Percentiles rank a stretch among this genome's conserved stretches.
Conservation (phyloP, 1,140 invertebrate species). For the Condylostylus longicornis region DNA sequence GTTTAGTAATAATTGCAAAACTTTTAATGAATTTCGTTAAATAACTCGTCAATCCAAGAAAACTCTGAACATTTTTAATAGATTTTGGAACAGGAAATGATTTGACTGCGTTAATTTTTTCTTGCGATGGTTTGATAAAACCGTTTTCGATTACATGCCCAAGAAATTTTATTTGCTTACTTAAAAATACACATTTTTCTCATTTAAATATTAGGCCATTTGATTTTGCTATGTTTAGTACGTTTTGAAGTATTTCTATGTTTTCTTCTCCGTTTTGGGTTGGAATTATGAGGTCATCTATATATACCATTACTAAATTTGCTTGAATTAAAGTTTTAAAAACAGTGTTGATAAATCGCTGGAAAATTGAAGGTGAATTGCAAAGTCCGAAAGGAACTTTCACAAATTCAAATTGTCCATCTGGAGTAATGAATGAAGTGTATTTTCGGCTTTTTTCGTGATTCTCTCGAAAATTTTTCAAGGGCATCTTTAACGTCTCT, state of each 20-base stretch:
- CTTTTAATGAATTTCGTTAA: conserved; percentile 22
- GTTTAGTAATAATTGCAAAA: conserved; percentile 17
- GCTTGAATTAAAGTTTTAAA: not conserved
- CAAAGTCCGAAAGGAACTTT: not conserved
- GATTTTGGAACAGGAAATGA: conserved; percentile 7
- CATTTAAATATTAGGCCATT: not conserved
- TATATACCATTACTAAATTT: conserved; percentile 1
- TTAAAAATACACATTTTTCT: not conserved
- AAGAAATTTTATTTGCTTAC: conserved; percentile 7
- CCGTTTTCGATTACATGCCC: conserved; percentile 21
- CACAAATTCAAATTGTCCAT: conserved; percentile 3
- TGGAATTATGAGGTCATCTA: conserved; percentile 5
- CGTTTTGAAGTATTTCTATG: not conserved
- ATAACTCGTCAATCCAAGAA: conserved; percentile 23
- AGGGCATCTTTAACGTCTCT: too few species aligned
- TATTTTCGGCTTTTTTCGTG: too few species aligned
- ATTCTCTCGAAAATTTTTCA: too few species aligned
- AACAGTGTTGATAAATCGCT: not conserved
- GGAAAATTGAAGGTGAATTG: conserved; percentile 4
- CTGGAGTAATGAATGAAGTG: conserved; percentile 2
- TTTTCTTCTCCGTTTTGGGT: not conserved
- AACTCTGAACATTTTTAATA: conserved; percentile 21
- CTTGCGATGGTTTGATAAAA: conserved; percentile 12
- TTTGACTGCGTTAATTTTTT: conserved; percentile 17
- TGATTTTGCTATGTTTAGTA: conserved; percentile 1